Percentiles rank a stretch among this genome's conserved stretches.
These are phyloP conservation scores for Lottia scabra DNA, from an alignment of 2,888 invertebrate species.

Conservation along the genomic window DNA sequence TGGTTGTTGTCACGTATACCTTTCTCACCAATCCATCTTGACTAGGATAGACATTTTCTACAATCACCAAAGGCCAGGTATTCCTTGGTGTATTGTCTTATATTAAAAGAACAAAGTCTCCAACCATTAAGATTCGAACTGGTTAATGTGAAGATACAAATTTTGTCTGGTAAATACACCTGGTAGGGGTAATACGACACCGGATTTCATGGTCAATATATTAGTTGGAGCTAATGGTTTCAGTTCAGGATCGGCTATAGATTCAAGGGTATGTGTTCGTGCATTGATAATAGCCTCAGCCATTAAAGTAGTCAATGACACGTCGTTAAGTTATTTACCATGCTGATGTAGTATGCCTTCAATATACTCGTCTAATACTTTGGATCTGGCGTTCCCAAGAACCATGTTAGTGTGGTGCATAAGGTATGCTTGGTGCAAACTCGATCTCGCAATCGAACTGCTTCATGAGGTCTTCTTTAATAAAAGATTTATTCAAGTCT, in stretches of 20 bases:
- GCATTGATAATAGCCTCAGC: constrained; percentile 32
- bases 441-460: constrained; percentile 24
- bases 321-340: constrained; percentile 22
- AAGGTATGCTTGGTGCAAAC: constrained; percentile 42
- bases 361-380: constrained; percentile 34
- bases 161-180: constrained; percentile 25
- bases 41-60: constrained; percentile 13
- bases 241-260: neutral
- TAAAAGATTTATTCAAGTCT: constrained; percentile 20
- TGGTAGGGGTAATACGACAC: constrained; percentile 6
- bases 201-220: constrained; percentile 22
- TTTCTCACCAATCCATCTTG: constrained; percentile 30
- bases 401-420: constrained; percentile 42
- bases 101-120: constrained; percentile 38
- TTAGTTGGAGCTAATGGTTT: constrained; percentile 27
- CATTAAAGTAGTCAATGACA: constrained; percentile 28
- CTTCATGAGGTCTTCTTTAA: constrained; percentile 17
- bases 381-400: constrained; percentile 49
- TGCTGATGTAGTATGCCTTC: constrained; percentile 21
- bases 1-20: constrained; percentile 16
- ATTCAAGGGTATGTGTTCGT: constrained; percentile 26
- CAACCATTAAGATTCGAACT: constrained; percentile 24
- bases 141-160: constrained; percentile 20
- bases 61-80: constrained; percentile 27
- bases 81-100: no score